phyloP scores from a whole-genome alignment of 2,113 vertebrate species.

The Bubalus kerabau region DNA sequence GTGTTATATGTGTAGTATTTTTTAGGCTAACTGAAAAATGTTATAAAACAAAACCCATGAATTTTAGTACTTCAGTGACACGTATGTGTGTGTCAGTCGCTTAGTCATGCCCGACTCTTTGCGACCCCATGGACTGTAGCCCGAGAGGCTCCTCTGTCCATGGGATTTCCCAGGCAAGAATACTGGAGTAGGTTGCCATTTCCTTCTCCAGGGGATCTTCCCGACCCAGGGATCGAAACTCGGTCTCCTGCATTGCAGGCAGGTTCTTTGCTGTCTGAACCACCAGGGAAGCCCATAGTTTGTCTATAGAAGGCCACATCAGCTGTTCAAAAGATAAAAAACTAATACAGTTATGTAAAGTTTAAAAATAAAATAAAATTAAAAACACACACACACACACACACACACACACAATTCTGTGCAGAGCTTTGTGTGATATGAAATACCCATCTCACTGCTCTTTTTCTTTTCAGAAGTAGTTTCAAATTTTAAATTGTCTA shows the following conservation, averaged over 20 bases:
- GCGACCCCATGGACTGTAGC: background rate
- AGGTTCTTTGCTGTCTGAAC: background rate
- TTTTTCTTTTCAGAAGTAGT: background rate
- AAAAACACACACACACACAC: too few species aligned
- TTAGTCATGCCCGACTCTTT: background rate
- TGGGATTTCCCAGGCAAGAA: background rate
- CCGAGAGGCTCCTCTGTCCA: background rate
- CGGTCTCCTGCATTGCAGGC: background rate
- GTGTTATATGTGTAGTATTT: background rate
- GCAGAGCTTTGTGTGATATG: background rate
- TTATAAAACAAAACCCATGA: background rate
- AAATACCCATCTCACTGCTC: background rate
- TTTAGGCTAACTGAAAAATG: background rate
- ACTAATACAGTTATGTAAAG: too few species aligned
- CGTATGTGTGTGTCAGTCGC: background rate
- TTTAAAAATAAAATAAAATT: too few species aligned
- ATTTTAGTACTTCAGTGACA: background rate
- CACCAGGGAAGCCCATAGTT: background rate
- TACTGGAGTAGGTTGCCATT: background rate
- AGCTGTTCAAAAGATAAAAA: background rate
- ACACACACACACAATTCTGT: background rate
- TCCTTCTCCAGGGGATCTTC: background rate
- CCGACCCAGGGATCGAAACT: background rate
- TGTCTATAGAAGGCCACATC: background rate
- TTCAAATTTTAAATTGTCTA: background rate